These are phyloP conservation scores for Rutpela maculata DNA, from an alignment of 2,888 invertebrate genomes.

Conservation along the genomic window DNA sequence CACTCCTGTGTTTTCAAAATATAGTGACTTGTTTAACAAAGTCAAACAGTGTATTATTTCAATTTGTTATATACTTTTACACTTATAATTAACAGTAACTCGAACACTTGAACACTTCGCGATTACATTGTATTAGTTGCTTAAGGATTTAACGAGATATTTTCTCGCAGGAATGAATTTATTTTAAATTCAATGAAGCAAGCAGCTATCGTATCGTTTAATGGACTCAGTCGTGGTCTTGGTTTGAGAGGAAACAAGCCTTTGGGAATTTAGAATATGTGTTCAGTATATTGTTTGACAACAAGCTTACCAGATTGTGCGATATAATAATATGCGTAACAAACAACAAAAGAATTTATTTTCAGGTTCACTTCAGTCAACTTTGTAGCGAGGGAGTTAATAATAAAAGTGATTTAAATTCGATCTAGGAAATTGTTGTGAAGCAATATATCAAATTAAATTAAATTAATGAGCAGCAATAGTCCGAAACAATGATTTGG, in stretches of 20 bases:
- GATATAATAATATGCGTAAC: not conserved
- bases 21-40: too few species aligned
- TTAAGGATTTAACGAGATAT: slow-evolving; percentile 7
- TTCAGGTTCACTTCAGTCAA: not conserved
- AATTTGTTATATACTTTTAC: not conserved
- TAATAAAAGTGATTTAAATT: not conserved
- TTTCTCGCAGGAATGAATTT: not conserved
- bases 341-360: not conserved
- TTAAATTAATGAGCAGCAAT: too few species aligned
- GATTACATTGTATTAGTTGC: not conserved
- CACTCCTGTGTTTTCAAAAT: too few species aligned
- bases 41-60: too few species aligned
- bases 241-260: slow-evolving; percentile 7
- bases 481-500: too few species aligned
- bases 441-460: not conserved
- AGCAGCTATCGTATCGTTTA: not conserved
- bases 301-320: not conserved
- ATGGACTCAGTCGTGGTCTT: not conserved
- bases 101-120: not conserved
- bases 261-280: not conserved
- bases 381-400: not conserved
- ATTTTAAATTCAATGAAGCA: not conserved
- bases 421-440: not conserved
- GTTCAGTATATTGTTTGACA: not conserved
- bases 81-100: not conserved